Evolutionary conservation across 2,888 invertebrate genomes (phyloP).

Genomic region (Polyommatus iphigenia): DNA sequence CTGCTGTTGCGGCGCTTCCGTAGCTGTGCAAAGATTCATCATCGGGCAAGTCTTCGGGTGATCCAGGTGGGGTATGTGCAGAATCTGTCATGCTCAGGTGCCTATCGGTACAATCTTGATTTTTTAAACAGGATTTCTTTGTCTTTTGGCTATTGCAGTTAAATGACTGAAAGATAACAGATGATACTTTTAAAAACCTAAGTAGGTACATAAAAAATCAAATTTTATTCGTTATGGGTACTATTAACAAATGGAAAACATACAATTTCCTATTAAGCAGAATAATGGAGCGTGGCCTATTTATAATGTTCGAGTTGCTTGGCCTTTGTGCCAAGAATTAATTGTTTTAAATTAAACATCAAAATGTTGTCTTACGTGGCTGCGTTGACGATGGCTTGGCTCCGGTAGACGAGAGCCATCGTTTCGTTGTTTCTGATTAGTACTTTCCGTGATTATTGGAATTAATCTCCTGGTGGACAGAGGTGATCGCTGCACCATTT

Average conservation of each 20-base stretch:
- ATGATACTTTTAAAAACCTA: slow-evolving; percentile 27
- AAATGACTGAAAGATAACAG: slow-evolving; percentile 66
- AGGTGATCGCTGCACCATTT: slow-evolving; percentile 79
- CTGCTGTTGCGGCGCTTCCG: slow-evolving; percentile 88
- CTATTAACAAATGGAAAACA: background rate
- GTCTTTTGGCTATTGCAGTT: slow-evolving; percentile 66
- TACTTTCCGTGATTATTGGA: slow-evolving; percentile 83
- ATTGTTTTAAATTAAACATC: slow-evolving; percentile 1
- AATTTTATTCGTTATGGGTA: background rate
- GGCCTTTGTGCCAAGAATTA: slow-evolving; percentile 28
- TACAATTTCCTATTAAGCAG: slow-evolving; percentile 9
- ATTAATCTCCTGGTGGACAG: slow-evolving; percentile 76
- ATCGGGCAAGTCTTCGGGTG: slow-evolving; percentile 83
- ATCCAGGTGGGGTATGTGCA: slow-evolving; percentile 82
- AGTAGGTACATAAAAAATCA: background rate
- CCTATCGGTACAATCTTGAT: slow-evolving; percentile 61
- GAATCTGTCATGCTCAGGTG: slow-evolving; percentile 69
- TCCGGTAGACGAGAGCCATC: slow-evolving; percentile 70
- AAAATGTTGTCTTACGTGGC: slow-evolving; percentile 73
- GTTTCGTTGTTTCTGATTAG: slow-evolving; percentile 70
- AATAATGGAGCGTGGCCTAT: slow-evolving; percentile 27
- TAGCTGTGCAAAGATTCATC: slow-evolving; percentile 91
- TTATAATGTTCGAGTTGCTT: slow-evolving; percentile 1
- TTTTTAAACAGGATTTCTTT: slow-evolving; percentile 65
- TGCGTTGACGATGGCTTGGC: slow-evolving; percentile 77